A percentile compares a stretch with the other conserved stretches of the same genome.
Conservation (phyloP, 2,113 vertebrate genomes). For the Rafetus swinhoei region DNA sequence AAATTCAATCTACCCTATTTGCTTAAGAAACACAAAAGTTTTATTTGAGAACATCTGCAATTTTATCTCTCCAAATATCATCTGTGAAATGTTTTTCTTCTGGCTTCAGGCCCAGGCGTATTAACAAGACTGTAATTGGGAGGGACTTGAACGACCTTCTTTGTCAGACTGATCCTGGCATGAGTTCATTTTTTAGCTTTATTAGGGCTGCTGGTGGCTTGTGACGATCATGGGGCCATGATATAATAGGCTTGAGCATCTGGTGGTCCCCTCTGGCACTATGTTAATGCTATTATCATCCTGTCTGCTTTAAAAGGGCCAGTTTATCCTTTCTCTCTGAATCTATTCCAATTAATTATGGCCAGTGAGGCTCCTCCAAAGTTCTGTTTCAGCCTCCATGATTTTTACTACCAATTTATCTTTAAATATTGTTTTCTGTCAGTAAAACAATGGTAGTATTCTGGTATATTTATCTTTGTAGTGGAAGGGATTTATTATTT, state of each 20-base stretch:
- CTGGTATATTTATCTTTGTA: background rate
- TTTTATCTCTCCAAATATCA: constrained; percentile 40
- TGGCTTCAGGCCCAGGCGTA: constrained; percentile 52
- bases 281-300: background rate
- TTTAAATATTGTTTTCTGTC: background rate
- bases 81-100: constrained; percentile 25
- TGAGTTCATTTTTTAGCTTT: constrained; percentile 45
- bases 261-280: background rate
- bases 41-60: constrained; percentile 33
- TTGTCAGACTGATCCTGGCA: constrained; percentile 46
- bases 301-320: background rate
- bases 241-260: constrained; percentile 54
- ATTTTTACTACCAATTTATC: background rate
- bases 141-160: constrained; percentile 41
- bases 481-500: background rate
- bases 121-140: constrained; percentile 56
- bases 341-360: background rate
- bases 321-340: background rate
- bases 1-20: background rate
- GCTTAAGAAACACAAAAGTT: background rate
- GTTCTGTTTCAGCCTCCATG: background rate
- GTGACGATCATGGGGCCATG: constrained; percentile 22
- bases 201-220: constrained; percentile 12
- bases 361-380: background rate
- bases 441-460: background rate